These are phyloP conservation scores for Chlorospingus flavigularis DNA, from an alignment of 2,797 vertebrate genomes.

Conservation along the genomic window DNA sequence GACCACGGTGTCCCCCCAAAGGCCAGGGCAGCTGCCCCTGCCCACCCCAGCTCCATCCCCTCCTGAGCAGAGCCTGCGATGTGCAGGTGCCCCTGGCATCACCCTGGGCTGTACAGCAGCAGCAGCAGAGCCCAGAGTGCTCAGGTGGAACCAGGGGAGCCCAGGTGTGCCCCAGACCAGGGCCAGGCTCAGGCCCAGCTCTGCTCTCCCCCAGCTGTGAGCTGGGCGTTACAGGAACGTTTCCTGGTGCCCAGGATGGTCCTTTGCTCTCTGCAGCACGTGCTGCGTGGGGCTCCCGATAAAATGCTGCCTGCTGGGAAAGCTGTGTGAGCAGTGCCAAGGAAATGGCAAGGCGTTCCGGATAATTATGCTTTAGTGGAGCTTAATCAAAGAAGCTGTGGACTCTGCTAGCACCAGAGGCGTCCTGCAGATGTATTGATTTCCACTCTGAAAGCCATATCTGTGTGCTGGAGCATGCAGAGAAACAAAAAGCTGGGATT, in stretches of 20 bases:
- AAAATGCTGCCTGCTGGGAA: neutral
- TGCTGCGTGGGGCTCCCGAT: neutral
- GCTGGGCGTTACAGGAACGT: neutral
- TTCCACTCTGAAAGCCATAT: neutral
- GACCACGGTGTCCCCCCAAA: accelerated
- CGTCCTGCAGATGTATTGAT: constrained; percentile 35
- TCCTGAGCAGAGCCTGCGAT: neutral
- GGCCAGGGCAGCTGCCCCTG: neutral
- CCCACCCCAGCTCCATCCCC: neutral
- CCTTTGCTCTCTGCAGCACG: neutral
- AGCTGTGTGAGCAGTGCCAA: constrained; percentile 14
- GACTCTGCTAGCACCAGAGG: constrained; percentile 39
- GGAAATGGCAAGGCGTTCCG: constrained; percentile 64
- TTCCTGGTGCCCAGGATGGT: neutral
- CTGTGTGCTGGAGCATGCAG: neutral
- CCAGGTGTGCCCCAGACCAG: accelerated
- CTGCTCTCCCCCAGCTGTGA: accelerated
- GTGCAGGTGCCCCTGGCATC: no score
- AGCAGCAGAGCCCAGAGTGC: accelerated
- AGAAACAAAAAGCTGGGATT: neutral
- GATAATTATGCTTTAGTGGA: constrained; percentile 54
- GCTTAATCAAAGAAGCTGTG: constrained; percentile 64
- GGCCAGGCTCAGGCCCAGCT: accelerated
- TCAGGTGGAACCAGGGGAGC: neutral
- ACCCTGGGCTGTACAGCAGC: accelerated